These are phyloP conservation scores for Sorex maritimensis DNA, from an alignment of 2,797 vertebrate species.

Conservation along the genomic window DNA sequence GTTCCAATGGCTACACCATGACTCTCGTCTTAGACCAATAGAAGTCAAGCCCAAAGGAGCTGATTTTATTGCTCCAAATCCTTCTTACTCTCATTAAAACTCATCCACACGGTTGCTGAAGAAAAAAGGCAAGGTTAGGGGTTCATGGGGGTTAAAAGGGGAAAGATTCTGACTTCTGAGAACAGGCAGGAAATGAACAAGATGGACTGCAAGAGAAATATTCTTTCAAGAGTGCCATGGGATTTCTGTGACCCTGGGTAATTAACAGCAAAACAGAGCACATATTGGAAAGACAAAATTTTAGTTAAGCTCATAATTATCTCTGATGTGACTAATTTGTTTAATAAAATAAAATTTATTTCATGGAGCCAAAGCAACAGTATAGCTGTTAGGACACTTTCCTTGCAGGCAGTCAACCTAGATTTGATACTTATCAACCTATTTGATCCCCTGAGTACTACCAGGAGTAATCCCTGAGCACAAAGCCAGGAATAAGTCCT, in stretches of 20 bases:
- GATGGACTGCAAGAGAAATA: constrained; percentile 23
- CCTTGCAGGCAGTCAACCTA: no score
- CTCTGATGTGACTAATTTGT: constrained; percentile 72
- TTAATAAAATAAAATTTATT: neutral
- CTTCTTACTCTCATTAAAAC: neutral
- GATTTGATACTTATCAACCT: no score
- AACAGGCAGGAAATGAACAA: constrained; percentile 52
- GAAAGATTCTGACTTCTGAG: constrained; percentile 25
- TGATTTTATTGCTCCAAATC: neutral
- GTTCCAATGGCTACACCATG: neutral
- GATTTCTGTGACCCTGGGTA: constrained; percentile 76
- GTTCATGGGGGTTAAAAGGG: neutral
- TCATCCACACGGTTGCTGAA: neutral
- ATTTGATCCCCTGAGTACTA: no score
- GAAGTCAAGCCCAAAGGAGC: neutral
- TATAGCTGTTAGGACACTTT: no score
- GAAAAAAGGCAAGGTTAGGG: no score
- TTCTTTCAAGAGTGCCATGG: constrained; percentile 18
- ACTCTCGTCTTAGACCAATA: neutral
- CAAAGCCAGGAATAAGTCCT: no score
- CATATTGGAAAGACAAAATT: constrained; percentile 70
- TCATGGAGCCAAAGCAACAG: no score
- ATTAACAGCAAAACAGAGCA: constrained; percentile 55
- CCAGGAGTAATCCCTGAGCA: no score
- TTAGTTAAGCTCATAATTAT: constrained; percentile 79